These are phyloP conservation scores for Limenitis camilla DNA, from an alignment of 2,888 invertebrate species.

Conservation along the genomic window DNA sequence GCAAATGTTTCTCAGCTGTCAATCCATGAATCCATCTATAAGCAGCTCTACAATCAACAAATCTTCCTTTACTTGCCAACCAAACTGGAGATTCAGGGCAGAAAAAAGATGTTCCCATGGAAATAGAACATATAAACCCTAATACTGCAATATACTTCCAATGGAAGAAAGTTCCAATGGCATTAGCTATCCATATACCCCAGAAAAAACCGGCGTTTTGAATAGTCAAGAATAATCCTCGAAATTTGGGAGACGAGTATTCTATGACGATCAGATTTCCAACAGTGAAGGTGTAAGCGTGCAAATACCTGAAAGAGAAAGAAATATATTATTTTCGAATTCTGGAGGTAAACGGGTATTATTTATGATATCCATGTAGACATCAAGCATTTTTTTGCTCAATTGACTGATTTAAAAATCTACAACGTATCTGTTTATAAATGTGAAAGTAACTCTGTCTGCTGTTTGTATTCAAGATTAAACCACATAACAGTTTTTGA, in stretches of 20 bases:
- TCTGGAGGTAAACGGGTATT: too few species aligned
- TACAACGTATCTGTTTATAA: too few species aligned
- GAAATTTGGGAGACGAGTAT: slow-evolving; percentile 30
- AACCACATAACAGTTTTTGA: too few species aligned
- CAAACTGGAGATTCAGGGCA: slow-evolving; percentile 34
- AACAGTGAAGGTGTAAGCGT: slow-evolving; percentile 23
- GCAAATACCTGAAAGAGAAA: slow-evolving; percentile 1
- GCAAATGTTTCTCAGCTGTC: slow-evolving; percentile 22
- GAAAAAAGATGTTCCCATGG: background rate
- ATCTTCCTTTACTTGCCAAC: slow-evolving; percentile 42
- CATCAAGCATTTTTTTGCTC: too few species aligned
- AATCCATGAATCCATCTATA: slow-evolving; percentile 42
- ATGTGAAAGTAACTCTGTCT: too few species aligned
- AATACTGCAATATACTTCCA: slow-evolving; percentile 32
- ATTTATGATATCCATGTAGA: too few species aligned
- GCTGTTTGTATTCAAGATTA: too few species aligned
- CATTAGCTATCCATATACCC: slow-evolving; percentile 36
- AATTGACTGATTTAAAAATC: too few species aligned
- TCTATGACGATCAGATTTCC: slow-evolving; percentile 30
- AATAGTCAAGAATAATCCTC: slow-evolving; percentile 32
- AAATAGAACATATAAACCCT: slow-evolving; percentile 13
- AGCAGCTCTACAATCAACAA: slow-evolving; percentile 35
- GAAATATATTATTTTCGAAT: too few species aligned
- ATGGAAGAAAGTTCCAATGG: slow-evolving; percentile 31
- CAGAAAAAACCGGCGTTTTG: slow-evolving; percentile 32